Evolutionary conservation across 64 coral and sea anemone species (phyloP).

Genomic region (Montipora efflorescens): DNA sequence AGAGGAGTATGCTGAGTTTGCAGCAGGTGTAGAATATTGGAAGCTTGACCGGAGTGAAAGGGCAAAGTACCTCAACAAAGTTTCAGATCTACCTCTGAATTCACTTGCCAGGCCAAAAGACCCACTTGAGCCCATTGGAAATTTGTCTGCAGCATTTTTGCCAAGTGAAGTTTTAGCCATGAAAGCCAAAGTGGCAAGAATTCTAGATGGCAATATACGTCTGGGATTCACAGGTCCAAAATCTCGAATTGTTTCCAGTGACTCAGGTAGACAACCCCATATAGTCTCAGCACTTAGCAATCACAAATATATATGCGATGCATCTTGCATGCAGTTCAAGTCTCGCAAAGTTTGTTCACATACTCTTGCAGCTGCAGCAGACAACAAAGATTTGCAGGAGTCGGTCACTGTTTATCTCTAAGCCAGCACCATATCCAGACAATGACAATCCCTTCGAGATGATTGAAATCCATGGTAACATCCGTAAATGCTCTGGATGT

Average conservation of each 20-base stretch:
- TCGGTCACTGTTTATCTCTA: conserved; percentile 27
- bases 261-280: conserved; percentile 28
- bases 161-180: conserved; percentile 10
- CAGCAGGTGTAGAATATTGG: conserved; percentile 50
- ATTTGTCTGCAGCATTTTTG: neutral
- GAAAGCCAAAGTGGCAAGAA: conserved; percentile 35
- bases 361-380: neutral
- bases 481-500: conserved; percentile 50
- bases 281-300: neutral
- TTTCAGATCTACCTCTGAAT: conserved; percentile 33
- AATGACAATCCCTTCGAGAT: conserved; percentile 25
- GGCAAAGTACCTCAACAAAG: conserved; percentile 41
- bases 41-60: conserved; percentile 39
- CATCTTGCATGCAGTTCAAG: conserved; percentile 57
- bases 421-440: conserved; percentile 1
- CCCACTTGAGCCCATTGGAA: conserved; percentile 22
- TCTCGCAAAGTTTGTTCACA: neutral
- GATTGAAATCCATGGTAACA: conserved; percentile 62
- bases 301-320: conserved; percentile 43
- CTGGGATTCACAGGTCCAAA: conserved; percentile 40
- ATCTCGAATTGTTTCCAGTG: conserved; percentile 47
- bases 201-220: conserved; percentile 36
- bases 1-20: conserved; percentile 46
- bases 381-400: conserved; percentile 54
- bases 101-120: neutral